These are phyloP conservation scores for Paramormyrops hopkinsi DNA, from an alignment of 2,797 vertebrate species.

Conservation along the genomic window DNA sequence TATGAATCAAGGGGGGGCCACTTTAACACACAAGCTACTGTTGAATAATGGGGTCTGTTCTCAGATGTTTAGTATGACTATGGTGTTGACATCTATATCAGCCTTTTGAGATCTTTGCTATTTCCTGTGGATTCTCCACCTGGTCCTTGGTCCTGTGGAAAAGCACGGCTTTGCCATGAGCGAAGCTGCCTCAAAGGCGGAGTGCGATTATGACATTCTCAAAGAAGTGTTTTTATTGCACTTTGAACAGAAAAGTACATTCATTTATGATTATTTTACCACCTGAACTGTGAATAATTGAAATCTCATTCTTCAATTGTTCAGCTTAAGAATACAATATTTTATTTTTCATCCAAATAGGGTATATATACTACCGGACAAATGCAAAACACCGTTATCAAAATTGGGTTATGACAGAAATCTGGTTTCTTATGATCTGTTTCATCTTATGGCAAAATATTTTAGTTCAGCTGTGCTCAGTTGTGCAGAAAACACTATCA, in stretches of 20 bases:
- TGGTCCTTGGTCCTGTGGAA: constrained; percentile 21
- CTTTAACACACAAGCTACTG: constrained; percentile 32
- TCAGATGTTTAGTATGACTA: constrained; percentile 36
- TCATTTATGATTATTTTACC: constrained; percentile 1
- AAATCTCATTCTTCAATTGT: neutral
- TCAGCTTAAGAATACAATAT: neutral
- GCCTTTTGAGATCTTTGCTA: constrained; percentile 37
- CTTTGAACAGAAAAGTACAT: constrained; percentile 21
- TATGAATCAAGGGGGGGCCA: constrained; percentile 40
- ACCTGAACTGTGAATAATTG: neutral
- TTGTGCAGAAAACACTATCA: neutral
- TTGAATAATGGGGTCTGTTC: constrained; percentile 32
- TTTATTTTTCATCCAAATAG: neutral
- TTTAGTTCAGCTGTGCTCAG: neutral
- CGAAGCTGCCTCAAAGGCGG: constrained; percentile 28
- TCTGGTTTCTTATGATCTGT: neutral
- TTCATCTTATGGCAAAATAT: neutral
- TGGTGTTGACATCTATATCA: constrained; percentile 48
- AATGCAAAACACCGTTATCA: neutral
- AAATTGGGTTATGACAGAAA: neutral
- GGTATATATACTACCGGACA: neutral
- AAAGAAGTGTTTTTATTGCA: constrained; percentile 24
- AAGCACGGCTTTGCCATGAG: constrained; percentile 26
- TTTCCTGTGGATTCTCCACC: constrained; percentile 33
- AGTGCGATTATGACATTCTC: constrained; percentile 28